phyloP scores from a whole-genome alignment of 2,113 vertebrate genomes.

The Neodontobutis hainanensis region DNA sequence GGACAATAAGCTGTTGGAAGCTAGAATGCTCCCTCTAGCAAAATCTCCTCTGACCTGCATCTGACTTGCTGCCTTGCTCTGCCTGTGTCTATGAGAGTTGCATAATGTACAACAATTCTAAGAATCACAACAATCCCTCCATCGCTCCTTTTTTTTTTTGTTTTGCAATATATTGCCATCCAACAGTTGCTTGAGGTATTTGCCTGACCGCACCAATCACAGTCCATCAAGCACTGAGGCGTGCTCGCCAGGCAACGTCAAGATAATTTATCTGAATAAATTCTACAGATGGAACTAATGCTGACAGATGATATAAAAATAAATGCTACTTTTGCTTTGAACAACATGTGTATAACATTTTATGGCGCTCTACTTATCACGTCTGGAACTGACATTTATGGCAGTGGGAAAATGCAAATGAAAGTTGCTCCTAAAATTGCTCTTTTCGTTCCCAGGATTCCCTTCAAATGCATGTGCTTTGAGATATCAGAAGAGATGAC shows the following conservation, averaged over 20 bases:
- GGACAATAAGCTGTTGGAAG: constrained; percentile 38
- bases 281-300: constrained; percentile 48
- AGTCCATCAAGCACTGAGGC: constrained; percentile 37
- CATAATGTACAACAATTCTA: constrained; percentile 28
- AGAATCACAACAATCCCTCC: constrained; percentile 11
- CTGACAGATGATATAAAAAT: constrained; percentile 52
- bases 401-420: constrained; percentile 27
- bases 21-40: constrained; percentile 49
- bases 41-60: constrained; percentile 50
- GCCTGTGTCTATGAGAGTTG: constrained; percentile 2
- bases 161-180: constrained; percentile 45
- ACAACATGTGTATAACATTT: constrained; percentile 31
- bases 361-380: constrained; percentile 27
- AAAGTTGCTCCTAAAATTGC: constrained; percentile 31
- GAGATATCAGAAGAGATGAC: constrained; percentile 53
- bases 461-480: constrained; percentile 24
- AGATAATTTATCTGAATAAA: constrained; percentile 29
- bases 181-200: constrained; percentile 19
- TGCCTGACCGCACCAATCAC: constrained; percentile 28
- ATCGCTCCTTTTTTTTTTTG: constrained; percentile 31
- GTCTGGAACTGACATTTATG: constrained; percentile 32
- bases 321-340: constrained; percentile 38
- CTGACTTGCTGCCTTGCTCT: constrained; percentile 41
- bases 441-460: constrained; percentile 29
- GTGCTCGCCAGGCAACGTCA: constrained; percentile 15